A percentile compares a stretch with the other conserved stretches of the same genome.
Conservation (phyloP, 1,140 invertebrate genomes). For the Drosophila busckii region DNA sequence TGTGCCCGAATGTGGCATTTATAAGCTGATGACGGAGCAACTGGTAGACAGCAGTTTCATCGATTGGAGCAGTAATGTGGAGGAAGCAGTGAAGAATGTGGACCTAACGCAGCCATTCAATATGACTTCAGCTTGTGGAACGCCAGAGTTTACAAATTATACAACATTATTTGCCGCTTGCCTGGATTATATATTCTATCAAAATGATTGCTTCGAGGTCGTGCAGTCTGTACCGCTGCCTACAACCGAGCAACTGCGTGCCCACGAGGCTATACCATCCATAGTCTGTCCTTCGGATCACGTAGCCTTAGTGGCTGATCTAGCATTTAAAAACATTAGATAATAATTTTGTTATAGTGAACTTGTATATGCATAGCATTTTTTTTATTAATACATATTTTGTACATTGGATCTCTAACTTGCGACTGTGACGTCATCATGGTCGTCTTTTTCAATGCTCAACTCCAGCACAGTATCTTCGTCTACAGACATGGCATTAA, state of each 20-base stretch:
- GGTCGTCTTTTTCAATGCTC: constrained; percentile 70
- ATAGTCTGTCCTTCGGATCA: constrained; percentile 95
- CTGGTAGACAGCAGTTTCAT: constrained; percentile 81
- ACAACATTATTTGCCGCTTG: constrained; percentile 90
- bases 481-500: constrained; percentile 62
- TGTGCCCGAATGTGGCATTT: constrained; percentile 88
- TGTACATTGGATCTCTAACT: constrained; percentile 37
- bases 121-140: constrained; percentile 87
- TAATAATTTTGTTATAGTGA: constrained; percentile 12
- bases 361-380: constrained; percentile 3
- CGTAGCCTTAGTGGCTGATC: constrained; percentile 90
- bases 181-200: constrained; percentile 95
- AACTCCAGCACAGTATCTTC: constrained; percentile 69
- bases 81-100: constrained; percentile 83
- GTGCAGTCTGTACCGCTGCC: constrained; percentile 88
- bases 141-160: constrained; percentile 91
- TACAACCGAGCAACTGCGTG: constrained; percentile 85
- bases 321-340: constrained; percentile 79
- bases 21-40: constrained; percentile 85
- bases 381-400: neutral
- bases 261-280: constrained; percentile 89
- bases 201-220: constrained; percentile 83
- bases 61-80: constrained; percentile 87
- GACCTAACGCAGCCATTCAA: constrained; percentile 82
- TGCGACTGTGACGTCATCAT: constrained; percentile 54